Evolutionary conservation across 2,113 vertebrate genomes (phyloP).

Genomic region (Martes martes): DNA sequence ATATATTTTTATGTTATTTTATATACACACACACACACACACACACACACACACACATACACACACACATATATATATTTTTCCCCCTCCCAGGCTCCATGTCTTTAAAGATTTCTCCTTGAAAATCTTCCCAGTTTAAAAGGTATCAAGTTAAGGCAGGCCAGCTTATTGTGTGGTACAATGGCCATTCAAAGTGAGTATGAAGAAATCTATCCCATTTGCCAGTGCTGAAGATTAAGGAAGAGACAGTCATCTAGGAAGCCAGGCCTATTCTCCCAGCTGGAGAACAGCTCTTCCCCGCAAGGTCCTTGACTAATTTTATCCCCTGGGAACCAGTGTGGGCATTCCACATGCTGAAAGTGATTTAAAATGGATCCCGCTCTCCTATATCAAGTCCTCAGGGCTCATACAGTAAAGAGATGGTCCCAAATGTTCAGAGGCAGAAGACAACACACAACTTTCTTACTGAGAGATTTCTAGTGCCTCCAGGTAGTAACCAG

Average conservation of each 20-base stretch:
- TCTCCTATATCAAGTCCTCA: background rate
- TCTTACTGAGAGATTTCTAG: background rate
- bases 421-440: background rate
- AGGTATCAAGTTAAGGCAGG: background rate
- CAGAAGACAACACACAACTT: background rate
- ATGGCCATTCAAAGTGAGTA: background rate
- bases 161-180: background rate
- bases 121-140: background rate
- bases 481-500: background rate
- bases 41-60: too few relatives aligned
- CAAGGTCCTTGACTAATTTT: background rate
- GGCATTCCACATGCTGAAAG: background rate
- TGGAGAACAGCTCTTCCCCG: background rate
- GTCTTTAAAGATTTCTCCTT: background rate
- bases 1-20: background rate
- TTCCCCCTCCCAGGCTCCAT: too few relatives aligned
- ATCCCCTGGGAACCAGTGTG: background rate
- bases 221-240: background rate
- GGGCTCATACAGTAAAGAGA: background rate
- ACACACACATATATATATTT: too few relatives aligned
- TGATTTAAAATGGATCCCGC: background rate
- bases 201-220: background rate
- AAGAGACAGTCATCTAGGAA: background rate
- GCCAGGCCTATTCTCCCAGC: background rate
- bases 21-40: too few relatives aligned